Conservation (phyloP, 2,888 invertebrate genomes). For the Gryllus longicercus region DNA sequence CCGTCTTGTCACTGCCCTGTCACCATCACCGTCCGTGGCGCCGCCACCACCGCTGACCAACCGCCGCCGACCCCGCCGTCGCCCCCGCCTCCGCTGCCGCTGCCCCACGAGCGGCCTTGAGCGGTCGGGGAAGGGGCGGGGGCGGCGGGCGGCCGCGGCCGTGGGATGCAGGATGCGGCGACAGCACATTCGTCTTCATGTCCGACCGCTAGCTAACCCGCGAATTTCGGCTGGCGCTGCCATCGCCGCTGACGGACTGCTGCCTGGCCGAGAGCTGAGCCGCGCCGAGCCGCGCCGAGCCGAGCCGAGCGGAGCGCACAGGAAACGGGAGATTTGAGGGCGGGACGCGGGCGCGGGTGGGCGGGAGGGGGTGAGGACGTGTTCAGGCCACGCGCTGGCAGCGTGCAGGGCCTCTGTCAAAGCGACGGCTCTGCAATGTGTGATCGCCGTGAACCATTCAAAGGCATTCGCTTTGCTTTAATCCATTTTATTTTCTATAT, state of each 20-base stretch:
- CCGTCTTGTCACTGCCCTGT: no score
- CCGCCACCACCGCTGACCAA: no score
- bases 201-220: background rate
- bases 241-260: background rate
- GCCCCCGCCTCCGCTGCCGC: no score
- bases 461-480: no score
- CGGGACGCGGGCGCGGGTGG: background rate
- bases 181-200: conserved; percentile 2
- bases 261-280: background rate
- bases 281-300: no score
- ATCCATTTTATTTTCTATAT: no score
- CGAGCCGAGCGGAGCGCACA: background rate
- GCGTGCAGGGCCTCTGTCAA: background rate
- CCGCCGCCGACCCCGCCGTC: no score
- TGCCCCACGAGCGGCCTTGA: background rate
- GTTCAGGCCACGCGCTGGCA: background rate
- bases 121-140: background rate
- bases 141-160: background rate
- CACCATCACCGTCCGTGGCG: no score
- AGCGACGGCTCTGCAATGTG: no score
- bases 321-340: conserved; percentile 7
- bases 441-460: no score
- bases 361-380: no score
- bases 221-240: conserved; percentile 10
- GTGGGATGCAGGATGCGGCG: conserved; percentile 8